Base-by-base conservation (phyloP, 2,888 invertebrate genomes). In the Argyresthia goedartella region DNA sequence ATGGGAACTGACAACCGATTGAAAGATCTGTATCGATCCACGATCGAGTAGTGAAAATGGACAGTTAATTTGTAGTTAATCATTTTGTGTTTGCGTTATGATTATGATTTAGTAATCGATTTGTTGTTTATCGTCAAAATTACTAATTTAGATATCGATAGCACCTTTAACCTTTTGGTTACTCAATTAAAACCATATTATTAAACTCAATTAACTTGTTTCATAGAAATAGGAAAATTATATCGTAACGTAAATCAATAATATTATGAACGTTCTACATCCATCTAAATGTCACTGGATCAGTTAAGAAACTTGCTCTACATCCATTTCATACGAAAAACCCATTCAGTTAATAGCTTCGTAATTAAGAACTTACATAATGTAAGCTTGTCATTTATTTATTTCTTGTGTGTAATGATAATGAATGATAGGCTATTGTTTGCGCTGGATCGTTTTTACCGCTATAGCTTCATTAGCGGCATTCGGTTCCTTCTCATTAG, bases 401-500 rank as follows among this genome's bases (percentile, higher is more conserved):
- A 25, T 25, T 25, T 25, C 25, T 25, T 25, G 25, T 25, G 6
- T 25, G 25, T 25, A 25, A 25, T 25, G 9, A 14, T 25, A 25
- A 25, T 25, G 9, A 14, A 35, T 13, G 34, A 34, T 13, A 14
- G 34, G 53, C 52, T 53, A 55, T 55, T 57, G 52, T 56, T 55
- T 59, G 55, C 8, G 10, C n/a, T 39, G 9, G 39, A n/a, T n/a
- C 63, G 68, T 67, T 69, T 68, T 71, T 67, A 41, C 15, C 64
- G 63, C 58, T 62, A 76, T 69, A 65, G 64, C 67, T 78, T 74
- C 69, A 77, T 78, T 74, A 75, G 69, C 63, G 55, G 1, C 25
- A 3, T 15, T 7, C 13, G 14, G 13, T 34, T 44, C 34, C 44
- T 4, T 14, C 34, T 44, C 44, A 50, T 50, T 50, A 49, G 25